These are phyloP conservation scores for Hoplostethus atlanticus DNA, from an alignment of 2,797 vertebrate species.

Conservation along the genomic window DNA sequence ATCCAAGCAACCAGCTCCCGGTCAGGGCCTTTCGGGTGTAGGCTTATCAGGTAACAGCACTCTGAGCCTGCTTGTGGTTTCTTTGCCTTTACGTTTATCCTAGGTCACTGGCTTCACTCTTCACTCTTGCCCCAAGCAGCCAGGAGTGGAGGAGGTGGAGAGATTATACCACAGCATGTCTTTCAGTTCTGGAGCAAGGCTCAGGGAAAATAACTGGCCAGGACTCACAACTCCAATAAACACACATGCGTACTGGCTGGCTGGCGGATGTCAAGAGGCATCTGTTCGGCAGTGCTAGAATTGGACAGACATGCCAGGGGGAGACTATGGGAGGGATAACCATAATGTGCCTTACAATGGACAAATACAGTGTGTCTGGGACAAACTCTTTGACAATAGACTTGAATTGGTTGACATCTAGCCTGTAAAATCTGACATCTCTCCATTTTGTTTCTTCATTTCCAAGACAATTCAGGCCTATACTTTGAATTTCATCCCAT, in stretches of 20 bases:
- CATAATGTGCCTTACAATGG: slow-evolving; percentile 19
- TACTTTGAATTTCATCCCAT: background rate
- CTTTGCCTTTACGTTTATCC: slow-evolving; percentile 51
- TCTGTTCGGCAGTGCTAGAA: slow-evolving; percentile 30
- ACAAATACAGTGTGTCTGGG: slow-evolving; percentile 22
- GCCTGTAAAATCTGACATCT: background rate
- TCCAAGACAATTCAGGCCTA: background rate
- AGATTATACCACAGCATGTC: slow-evolving; percentile 11
- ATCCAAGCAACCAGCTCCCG: slow-evolving; percentile 82
- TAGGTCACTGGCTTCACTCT: slow-evolving; percentile 34
- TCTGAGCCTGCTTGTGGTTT: slow-evolving; percentile 54
- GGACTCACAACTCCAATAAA: slow-evolving; percentile 25
- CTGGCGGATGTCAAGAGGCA: slow-evolving; percentile 34
- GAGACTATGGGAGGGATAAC: slow-evolving; percentile 27
- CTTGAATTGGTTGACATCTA: background rate
- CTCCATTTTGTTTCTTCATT: background rate
- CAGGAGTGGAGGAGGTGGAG: background rate
- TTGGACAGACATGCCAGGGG: slow-evolving; percentile 37
- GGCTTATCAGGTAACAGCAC: slow-evolving; percentile 80
- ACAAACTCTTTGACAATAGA: slow-evolving; percentile 3
- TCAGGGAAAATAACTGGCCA: background rate
- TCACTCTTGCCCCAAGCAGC: slow-evolving; percentile 43
- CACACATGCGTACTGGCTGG: slow-evolving; percentile 31
- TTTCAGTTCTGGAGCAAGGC: slow-evolving; percentile 2
- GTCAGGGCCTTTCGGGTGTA: slow-evolving; percentile 59